Base-by-base conservation (phyloP, 2,797 vertebrate species). In the Phoebastria nigripes region DNA sequence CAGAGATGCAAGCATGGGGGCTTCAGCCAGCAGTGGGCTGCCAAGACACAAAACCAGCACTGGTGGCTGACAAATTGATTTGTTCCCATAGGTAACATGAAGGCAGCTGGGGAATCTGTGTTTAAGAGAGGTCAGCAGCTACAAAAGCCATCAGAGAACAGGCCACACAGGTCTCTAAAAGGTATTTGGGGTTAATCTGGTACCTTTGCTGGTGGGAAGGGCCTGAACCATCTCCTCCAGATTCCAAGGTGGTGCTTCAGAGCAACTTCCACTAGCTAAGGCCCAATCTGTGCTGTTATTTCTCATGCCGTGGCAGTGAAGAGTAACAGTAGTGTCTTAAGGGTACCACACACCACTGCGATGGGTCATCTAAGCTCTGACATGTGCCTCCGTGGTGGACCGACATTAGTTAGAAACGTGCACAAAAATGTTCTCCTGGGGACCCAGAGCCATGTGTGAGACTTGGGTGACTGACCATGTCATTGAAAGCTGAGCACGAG, bases 401-500 rank as follows among this genome's bases (percentile, higher is more conserved):
- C 0, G 1, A 15, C 39, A 10, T 12, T 37, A 61, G 41, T 49
- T 55, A 76, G 13, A 20, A 87, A 89, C 0, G 0, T 11, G 15
- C 35, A 47, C 37, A 55, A 5, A 74, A 82, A 52, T 10, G 8
- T 49, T 63, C 31, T 18, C 18, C 42, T 22, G 13, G 33, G 35
- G 31, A n/a, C 26, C n/a, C 59, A 85, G 70, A 73, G 62, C 12
- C 18, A 20, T 6, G 3, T 12, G 54, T 61, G 88, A 90, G 22
- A n/a, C 5, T 4, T 21, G 26, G 6, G 35, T 39, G 54, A 39
- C 25, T 31, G 58, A 18, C 13, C 7, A 4, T 2, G 3, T 28
- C 1, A 0, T 7, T 87, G 44, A 82, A 76, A 61, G 66, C 35
- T 25, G n/a, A 67, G 15, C 19, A 86, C 2, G 2, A 91, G 25